Conservation (phyloP, 2,113 vertebrate genomes). For the Anarhynchus alexandrinus region DNA sequence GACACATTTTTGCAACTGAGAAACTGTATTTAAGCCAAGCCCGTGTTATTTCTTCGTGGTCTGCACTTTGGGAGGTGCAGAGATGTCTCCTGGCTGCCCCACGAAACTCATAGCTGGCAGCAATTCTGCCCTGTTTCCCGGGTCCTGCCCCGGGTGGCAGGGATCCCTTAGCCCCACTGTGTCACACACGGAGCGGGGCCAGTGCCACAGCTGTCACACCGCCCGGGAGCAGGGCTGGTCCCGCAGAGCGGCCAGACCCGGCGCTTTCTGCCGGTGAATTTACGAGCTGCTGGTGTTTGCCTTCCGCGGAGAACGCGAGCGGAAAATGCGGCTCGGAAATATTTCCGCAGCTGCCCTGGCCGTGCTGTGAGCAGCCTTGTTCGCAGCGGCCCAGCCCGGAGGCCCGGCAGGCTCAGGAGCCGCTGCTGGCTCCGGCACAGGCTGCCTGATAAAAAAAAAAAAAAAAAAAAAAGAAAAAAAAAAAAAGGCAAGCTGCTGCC, state of each 20-base stretch:
- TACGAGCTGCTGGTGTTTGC: slow-evolving; percentile 39
- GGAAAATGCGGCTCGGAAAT: slow-evolving; percentile 37
- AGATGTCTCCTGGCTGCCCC: background rate
- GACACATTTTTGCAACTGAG: background rate
- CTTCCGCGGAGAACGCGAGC: background rate
- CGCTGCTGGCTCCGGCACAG: background rate
- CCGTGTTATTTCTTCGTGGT: background rate
- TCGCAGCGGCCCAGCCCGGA: background rate
- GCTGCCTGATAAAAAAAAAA: background rate
- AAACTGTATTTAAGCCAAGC: background rate
- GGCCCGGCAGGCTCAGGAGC: slow-evolving; percentile 19
- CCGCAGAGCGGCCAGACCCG: rapidly evolving
- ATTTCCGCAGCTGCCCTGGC: slow-evolving; percentile 41
- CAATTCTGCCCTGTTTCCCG: rapidly evolving
- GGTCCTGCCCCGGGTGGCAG: background rate
- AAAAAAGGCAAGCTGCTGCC: slow-evolving; percentile 38
- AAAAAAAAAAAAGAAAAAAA: background rate
- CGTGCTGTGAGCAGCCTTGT: slow-evolving; percentile 44
- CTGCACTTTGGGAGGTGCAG: background rate
- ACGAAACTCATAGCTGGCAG: background rate
- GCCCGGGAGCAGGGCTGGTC: background rate
- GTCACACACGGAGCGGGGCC: background rate
- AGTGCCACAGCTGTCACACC: background rate
- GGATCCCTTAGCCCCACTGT: rapidly evolving
- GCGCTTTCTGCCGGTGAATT: background rate